Evolutionary conservation across 2,113 vertebrate species (phyloP).

Genomic region (Alaudala cheleensis): DNA sequence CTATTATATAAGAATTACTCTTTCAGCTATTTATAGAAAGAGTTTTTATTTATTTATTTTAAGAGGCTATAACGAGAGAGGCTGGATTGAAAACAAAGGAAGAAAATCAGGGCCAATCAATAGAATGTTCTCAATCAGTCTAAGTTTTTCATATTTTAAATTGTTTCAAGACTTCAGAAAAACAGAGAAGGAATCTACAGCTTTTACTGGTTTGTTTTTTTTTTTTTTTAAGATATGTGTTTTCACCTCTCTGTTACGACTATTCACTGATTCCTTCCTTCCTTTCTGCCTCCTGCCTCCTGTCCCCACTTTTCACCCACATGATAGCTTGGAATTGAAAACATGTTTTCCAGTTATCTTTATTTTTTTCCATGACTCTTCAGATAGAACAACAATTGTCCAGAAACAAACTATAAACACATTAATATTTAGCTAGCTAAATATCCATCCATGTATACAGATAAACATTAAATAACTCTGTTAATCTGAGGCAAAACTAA

Average conservation of each 20-base stretch:
- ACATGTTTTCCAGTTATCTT: background rate
- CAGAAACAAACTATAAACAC: background rate
- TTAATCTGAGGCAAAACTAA: background rate
- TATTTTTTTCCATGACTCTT: background rate
- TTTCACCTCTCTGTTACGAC: background rate
- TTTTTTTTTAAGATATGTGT: background rate
- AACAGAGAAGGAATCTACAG: background rate
- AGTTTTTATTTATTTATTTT: background rate
- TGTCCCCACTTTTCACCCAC: background rate
- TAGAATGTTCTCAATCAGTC: constrained; percentile 16
- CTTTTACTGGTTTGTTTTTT: background rate
- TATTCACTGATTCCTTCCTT: background rate
- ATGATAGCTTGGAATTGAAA: background rate
- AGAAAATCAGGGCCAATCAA: constrained; percentile 2
- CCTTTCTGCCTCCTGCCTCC: background rate
- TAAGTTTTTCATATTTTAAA: constrained; percentile 14
- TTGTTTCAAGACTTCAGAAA: constrained; percentile 28
- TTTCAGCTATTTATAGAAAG: constrained; percentile 5
- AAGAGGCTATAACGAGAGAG: background rate
- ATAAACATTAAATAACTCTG: background rate
- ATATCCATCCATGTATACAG: background rate
- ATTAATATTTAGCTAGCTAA: background rate
- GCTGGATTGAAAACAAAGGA: constrained; percentile 39
- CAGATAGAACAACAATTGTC: background rate
- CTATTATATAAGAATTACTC: constrained; percentile 50